phyloP scores from a whole-genome alignment of 2,113 vertebrate species.

The Lepus americanus region DNA sequence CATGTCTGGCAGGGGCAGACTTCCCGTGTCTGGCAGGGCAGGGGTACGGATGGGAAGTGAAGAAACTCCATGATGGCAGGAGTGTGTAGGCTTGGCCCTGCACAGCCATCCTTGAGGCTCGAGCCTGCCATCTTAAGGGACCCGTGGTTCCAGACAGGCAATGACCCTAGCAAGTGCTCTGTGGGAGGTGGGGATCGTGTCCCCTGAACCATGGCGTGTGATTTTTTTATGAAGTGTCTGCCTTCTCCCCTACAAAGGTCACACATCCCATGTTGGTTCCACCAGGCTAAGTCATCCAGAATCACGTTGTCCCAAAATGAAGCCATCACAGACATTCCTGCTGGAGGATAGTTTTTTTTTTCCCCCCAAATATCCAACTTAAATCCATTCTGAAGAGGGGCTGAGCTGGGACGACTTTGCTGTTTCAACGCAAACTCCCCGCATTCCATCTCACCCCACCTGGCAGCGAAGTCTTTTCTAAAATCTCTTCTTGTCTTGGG shows the following conservation, averaged over 20 bases:
- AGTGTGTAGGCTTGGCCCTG: neutral
- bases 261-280: neutral
- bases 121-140: neutral
- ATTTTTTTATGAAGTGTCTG: neutral
- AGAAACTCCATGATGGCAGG: rapidly evolving
- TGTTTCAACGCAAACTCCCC: slow-evolving; percentile 61
- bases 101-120: too few relatives aligned
- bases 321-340: neutral
- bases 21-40: neutral
- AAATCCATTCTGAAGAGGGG: neutral
- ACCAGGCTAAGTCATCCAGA: neutral
- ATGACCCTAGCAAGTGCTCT: rapidly evolving
- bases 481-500: slow-evolving; percentile 45
- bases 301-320: neutral
- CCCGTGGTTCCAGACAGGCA: neutral
- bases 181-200: too few relatives aligned
- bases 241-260: neutral
- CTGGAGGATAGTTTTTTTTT: neutral
- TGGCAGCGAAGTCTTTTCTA: slow-evolving; percentile 32
- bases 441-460: slow-evolving; percentile 63
- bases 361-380: neutral
- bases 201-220: neutral
- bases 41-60: too few relatives aligned
- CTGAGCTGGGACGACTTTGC: neutral
- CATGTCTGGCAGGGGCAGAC: too few relatives aligned